Evolutionary conservation across 2,888 invertebrate genomes (phyloP).

Genomic region (Leptopilina myrica): DNA sequence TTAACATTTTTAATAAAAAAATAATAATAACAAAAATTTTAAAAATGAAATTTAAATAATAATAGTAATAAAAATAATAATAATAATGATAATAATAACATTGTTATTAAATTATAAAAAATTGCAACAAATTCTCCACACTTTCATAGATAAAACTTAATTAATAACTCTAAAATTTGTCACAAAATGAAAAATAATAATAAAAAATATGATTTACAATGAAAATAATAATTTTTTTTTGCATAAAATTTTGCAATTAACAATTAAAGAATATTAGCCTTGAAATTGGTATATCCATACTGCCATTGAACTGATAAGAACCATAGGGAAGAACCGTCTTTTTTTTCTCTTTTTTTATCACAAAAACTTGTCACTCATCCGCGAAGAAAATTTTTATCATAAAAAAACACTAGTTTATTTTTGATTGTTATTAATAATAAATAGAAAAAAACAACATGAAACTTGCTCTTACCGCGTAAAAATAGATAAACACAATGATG

Average conservation of each 20-base stretch:
- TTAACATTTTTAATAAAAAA: no score
- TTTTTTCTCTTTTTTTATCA: not conserved
- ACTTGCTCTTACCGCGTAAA: conserved; percentile 31
- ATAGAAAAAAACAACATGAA: not conserved
- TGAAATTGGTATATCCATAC: not conserved
- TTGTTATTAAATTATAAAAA: no score
- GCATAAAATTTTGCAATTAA: not conserved
- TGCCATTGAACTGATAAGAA: not conserved
- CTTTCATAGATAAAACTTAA: no score
- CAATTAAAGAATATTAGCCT: not conserved
- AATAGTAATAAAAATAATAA: no score
- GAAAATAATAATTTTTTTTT: not conserved
- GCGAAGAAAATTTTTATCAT: not conserved
- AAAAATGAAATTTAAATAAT: no score
- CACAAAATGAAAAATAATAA: no score
- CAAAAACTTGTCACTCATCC: conserved; percentile 27
- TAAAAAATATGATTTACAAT: no score
- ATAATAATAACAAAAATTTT: no score
- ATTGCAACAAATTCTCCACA: no score
- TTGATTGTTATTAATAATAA: not conserved
- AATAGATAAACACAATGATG: conserved; percentile 28
- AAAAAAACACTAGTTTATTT: conserved; percentile 15
- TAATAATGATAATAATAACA: no score
- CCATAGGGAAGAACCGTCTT: not conserved
- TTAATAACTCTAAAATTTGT: no score